Evolutionary conservation across 2,888 invertebrate species (phyloP).

Genomic region (Eupeodes latifasciatus): DNA sequence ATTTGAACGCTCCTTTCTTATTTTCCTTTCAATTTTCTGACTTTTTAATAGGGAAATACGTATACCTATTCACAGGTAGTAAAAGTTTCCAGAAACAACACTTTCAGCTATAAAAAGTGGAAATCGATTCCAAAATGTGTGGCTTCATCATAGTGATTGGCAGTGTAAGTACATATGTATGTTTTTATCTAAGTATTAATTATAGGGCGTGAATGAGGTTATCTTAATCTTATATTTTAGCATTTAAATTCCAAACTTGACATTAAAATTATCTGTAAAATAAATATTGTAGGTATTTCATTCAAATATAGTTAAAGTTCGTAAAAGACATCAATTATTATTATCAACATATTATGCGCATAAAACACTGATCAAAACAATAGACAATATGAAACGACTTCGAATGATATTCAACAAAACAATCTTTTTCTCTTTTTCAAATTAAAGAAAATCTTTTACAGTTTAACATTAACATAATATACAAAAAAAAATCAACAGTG

Average conservation of each 20-base stretch:
- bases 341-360: neutral
- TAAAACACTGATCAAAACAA: conserved; percentile 7
- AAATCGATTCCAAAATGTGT: no score
- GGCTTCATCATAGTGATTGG: no score
- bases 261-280: neutral
- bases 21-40: no score
- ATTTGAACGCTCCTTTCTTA: no score
- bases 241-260: neutral
- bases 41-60: no score
- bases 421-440: neutral
- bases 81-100: no score
- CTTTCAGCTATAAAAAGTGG: no score
- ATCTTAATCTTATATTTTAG: neutral
- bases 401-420: conserved; percentile 22
- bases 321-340: neutral
- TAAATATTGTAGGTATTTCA: neutral
- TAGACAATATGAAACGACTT: neutral
- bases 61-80: no score
- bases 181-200: neutral
- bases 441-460: neutral
- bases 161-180: no score
- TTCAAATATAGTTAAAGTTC: neutral
- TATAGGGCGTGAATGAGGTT: neutral
- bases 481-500: neutral
- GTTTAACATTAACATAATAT: conserved; percentile 13